A percentile compares a stretch with the other conserved stretches of the same genome.
phyloP scores from a whole-genome alignment of 35 echinoderm and acorn worm genomes.

The Chiridota heheva region DNA sequence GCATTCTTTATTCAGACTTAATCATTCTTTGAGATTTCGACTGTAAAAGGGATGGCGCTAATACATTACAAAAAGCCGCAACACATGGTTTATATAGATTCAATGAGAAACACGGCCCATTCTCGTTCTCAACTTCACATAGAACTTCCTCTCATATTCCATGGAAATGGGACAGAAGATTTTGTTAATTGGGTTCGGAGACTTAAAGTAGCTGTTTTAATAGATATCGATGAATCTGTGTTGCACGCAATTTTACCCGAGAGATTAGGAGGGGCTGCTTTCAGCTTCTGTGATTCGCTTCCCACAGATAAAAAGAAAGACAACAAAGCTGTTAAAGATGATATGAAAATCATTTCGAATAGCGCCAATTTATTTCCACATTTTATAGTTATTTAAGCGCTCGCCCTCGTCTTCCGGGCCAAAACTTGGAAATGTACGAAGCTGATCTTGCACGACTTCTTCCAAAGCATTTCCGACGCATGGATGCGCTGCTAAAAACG shows the following conservation, averaged over 20 bases:
- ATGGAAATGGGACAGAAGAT: constrained; percentile 10
- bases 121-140: too few relatives aligned
- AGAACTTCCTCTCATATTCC: neutral
- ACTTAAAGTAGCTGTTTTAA: neutral
- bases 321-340: constrained; percentile 5
- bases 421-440: neutral
- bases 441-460: constrained; percentile 1
- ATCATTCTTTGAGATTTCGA: too few relatives aligned
- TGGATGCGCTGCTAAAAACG: neutral
- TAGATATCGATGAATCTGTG: neutral
- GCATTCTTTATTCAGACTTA: too few relatives aligned
- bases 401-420: neutral
- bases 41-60: too few relatives aligned
- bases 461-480: neutral
- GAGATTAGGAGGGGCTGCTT: neutral
- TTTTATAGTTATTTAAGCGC: constrained; percentile 1
- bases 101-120: too few relatives aligned
- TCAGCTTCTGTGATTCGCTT: neutral
- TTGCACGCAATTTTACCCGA: neutral
- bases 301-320: neutral
- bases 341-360: constrained; percentile 6
- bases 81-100: too few relatives aligned
- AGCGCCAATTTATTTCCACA: neutral
- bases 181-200: neutral
- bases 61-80: too few relatives aligned